phyloP scores from a whole-genome alignment of 2,113 vertebrate genomes.

The Rhynchomys soricoides region DNA sequence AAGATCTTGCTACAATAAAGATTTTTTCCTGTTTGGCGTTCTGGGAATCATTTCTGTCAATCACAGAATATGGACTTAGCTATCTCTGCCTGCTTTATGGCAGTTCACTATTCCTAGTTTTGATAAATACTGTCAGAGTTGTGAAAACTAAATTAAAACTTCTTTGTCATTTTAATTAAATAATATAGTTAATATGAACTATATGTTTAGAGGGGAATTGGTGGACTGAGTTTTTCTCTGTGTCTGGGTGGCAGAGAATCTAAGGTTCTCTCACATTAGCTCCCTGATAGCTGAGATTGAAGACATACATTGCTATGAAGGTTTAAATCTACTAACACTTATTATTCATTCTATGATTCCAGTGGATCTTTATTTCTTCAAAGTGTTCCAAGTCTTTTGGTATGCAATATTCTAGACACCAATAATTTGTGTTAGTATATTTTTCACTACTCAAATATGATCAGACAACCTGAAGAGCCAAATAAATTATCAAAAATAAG shows the following conservation, averaged over 20 bases:
- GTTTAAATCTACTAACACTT: not conserved
- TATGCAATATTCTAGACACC: not conserved
- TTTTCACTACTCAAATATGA: not conserved
- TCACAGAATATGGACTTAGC: not conserved
- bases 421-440: not conserved
- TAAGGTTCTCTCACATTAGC: not conserved
- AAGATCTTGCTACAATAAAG: not conserved
- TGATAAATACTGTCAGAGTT: not conserved
- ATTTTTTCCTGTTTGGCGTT: not conserved
- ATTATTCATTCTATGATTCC: not conserved
- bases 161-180: not conserved
- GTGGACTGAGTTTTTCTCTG: not conserved
- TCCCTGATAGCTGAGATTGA: too few species aligned
- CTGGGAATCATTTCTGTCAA: not conserved
- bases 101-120: not conserved
- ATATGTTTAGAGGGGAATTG: not conserved
- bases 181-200: not conserved
- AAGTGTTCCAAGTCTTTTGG: not conserved
- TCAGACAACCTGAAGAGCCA: not conserved
- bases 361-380: not conserved
- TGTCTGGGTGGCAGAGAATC: not conserved
- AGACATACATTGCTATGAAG: not conserved
- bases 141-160: not conserved
- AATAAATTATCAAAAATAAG: not conserved
- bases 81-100: not conserved